Evolutionary conservation across 1,140 invertebrate species (phyloP).

Genomic region (Drosophila lowei): DNA sequence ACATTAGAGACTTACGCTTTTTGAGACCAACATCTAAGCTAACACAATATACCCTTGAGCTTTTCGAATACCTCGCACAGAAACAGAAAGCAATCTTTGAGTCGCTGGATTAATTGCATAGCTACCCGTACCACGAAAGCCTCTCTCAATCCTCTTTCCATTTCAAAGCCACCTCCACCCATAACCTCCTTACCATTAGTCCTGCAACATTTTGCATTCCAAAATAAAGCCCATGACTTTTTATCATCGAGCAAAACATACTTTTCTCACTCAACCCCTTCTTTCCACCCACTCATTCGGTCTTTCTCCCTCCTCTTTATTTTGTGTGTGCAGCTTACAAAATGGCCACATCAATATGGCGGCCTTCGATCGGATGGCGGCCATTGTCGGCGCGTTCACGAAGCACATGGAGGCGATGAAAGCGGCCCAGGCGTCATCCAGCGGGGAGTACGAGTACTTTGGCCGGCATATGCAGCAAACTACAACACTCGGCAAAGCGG

Average conservation of each 20-base stretch:
- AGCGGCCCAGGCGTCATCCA: constrained; percentile 44
- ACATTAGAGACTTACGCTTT: too few species aligned
- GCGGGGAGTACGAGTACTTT: constrained; percentile 76
- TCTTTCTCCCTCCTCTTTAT: not conserved
- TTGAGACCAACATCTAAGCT: too few species aligned
- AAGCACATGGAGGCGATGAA: constrained; percentile 78
- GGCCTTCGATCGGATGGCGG: constrained; percentile 81
- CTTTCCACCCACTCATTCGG: constrained; percentile 7
- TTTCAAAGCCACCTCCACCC: too few species aligned
- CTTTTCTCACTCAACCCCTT: not conserved
- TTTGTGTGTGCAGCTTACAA: constrained; percentile 59
- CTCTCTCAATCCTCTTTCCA: too few species aligned
- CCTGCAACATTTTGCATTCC: constrained; percentile 26
- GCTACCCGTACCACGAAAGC: too few species aligned
- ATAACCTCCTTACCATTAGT: too few species aligned
- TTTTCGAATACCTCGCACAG: too few species aligned
- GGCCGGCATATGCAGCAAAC: constrained; percentile 74
- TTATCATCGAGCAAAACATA: constrained; percentile 24
- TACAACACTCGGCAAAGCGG: constrained; percentile 69
- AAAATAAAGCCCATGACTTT: constrained; percentile 12
- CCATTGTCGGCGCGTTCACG: constrained; percentile 80
- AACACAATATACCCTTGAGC: too few species aligned
- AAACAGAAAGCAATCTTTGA: too few species aligned
- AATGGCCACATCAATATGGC: constrained; percentile 82
- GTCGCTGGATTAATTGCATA: too few species aligned